Evolutionary conservation across 1,140 invertebrate genomes (phyloP), one percentile per base, ranked within the genome.

Genomic region (Heliconius hermathena): DNA sequence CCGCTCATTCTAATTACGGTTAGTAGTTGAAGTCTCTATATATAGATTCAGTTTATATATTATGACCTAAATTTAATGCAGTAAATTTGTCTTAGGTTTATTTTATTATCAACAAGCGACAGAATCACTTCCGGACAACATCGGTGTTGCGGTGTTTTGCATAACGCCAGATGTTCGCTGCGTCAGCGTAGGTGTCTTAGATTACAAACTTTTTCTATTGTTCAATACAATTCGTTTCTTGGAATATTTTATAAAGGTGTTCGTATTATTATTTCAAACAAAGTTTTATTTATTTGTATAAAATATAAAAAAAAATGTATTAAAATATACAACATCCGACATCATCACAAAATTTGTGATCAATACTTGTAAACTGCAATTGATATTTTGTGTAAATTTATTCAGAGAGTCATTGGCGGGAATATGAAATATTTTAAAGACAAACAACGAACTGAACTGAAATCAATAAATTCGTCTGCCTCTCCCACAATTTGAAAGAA

Each of bases 101-200:
- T 77, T 26, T 77, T 52, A 71, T 70, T 49, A 76, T 26, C 33
- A 71, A 77, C 29, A 46, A 29, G 66, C 29, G 26, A 71, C 70
- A 77, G 38, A 77, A 77, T 54, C 76, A 26, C 66, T 66, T 76
- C 36, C 41, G 76, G 29, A 18, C 70, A n/a, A 46, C 41, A 33
- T 22, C 41, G 66, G 22, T 22, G 57, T 73, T 81, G 74, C 26
- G 8, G 26, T 76, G 78, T 80, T 84, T 90, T 91, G 84, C 89
- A 84, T 82, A 90, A 90, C 83, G 78, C 87, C 91, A 92, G 89
- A 90, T 91, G 91, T 89, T 83, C 84, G 78, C 74, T 92, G 89
- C 91, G 73, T 91, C 91, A 93, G 66, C 41, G 80, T 57, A 49
- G 66, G 83, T 66, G 26, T 66, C 60, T 66, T 66, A 16, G 9